These are phyloP conservation scores for Grapholita molesta DNA, from an alignment of 1,140 invertebrate species.

Conservation along the genomic window DNA sequence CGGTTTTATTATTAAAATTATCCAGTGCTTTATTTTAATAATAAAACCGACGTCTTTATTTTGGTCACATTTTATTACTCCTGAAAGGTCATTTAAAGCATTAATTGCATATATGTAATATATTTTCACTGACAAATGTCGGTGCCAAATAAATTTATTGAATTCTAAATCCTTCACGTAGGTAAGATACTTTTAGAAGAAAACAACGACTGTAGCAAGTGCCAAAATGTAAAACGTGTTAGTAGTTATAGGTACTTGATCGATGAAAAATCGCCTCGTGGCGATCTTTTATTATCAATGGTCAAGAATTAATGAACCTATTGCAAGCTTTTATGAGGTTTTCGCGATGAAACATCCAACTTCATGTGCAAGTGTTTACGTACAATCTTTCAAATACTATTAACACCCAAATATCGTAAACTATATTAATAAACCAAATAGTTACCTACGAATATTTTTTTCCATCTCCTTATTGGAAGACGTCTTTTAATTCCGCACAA, in stretches of 20 bases:
- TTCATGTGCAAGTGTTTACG: too few species aligned
- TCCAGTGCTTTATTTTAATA: too few species aligned
- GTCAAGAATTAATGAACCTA: background rate
- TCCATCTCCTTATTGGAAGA: too few species aligned
- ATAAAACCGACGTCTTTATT: too few species aligned
- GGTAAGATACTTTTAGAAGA: background rate
- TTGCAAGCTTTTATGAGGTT: background rate
- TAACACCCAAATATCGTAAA: too few species aligned
- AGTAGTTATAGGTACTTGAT: background rate
- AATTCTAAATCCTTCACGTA: background rate
- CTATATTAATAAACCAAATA: too few species aligned
- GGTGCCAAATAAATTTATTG: background rate
- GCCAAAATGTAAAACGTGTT: background rate
- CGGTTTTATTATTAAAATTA: background rate
- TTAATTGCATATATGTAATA: background rate
- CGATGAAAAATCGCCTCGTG: background rate
- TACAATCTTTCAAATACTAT: too few species aligned
- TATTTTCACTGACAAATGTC: background rate
- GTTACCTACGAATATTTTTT: too few species aligned
- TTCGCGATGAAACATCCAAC: background rate
- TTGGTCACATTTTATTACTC: background rate
- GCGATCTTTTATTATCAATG: background rate
- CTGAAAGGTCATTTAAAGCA: background rate
- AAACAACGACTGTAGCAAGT: background rate
- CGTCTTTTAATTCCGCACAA: too few species aligned